Conservation (phyloP, 2,113 vertebrate genomes). For the Rhinoptilus africanus region DNA sequence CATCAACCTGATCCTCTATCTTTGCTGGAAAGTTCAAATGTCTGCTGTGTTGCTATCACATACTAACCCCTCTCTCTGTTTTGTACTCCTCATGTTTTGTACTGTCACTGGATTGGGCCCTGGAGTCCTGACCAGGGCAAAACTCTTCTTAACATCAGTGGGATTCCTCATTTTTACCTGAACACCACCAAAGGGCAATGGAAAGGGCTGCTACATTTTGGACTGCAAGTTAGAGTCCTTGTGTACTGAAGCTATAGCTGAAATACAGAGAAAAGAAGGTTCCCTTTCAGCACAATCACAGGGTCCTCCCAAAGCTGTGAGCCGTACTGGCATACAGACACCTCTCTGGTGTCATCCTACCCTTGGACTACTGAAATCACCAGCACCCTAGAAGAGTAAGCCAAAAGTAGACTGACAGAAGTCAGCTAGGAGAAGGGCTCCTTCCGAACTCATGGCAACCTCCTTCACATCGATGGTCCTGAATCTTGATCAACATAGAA, state of each 20-base stretch:
- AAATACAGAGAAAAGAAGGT: neutral
- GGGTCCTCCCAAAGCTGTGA: neutral
- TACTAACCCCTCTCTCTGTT: neutral
- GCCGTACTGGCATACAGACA: neutral
- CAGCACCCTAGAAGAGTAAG: neutral
- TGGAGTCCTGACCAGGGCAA: neutral
- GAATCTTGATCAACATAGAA: neutral
- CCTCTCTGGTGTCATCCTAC: neutral
- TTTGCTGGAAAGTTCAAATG: neutral
- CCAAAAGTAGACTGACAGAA: neutral
- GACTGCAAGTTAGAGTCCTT: neutral
- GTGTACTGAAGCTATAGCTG: neutral
- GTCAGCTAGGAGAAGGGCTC: neutral
- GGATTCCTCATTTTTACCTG: neutral
- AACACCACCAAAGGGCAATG: neutral
- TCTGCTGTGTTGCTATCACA: neutral
- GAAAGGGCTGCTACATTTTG: neutral
- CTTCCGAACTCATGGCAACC: neutral
- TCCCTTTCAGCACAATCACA: neutral
- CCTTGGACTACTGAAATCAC: neutral
- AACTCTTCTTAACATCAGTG: neutral
- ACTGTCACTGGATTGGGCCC: neutral
- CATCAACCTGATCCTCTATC: neutral
- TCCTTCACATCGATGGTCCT: neutral
- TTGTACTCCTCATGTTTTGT: neutral